These are phyloP conservation scores for Axis porcinus DNA, from an alignment of 2,113 vertebrate genomes.

Conservation along the genomic window DNA sequence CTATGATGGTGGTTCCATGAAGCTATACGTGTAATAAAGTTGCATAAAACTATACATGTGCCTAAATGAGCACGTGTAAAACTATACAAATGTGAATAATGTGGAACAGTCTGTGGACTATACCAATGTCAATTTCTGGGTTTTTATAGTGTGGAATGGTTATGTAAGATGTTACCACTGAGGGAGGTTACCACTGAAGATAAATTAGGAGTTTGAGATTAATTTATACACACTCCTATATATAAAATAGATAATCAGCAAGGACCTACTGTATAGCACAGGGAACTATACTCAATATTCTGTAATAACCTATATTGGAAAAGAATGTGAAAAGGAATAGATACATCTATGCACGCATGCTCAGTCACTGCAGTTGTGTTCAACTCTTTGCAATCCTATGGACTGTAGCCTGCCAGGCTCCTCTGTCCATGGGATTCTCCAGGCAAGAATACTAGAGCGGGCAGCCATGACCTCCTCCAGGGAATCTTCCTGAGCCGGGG, in stretches of 20 bases:
- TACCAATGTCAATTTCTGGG: neutral
- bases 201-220: neutral
- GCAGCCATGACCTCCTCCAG: neutral
- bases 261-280: neutral
- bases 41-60: neutral
- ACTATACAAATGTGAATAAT: neutral
- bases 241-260: neutral
- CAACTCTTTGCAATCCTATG: neutral
- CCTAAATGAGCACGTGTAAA: neutral
- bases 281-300: neutral
- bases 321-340: neutral
- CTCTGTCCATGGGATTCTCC: neutral
- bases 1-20: neutral
- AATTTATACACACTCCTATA: neutral
- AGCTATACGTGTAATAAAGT: neutral
- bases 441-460: neutral
- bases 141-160: neutral
- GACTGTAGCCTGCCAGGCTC: neutral
- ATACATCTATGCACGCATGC: neutral
- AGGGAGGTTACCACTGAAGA: neutral
- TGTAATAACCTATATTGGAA: neutral
- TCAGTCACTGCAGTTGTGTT: neutral
- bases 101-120: neutral
- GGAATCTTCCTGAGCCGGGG: neutral
- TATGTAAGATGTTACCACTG: neutral